phyloP scores from a whole-genome alignment of 2,113 vertebrate genomes.

The Buteo buteo region DNA sequence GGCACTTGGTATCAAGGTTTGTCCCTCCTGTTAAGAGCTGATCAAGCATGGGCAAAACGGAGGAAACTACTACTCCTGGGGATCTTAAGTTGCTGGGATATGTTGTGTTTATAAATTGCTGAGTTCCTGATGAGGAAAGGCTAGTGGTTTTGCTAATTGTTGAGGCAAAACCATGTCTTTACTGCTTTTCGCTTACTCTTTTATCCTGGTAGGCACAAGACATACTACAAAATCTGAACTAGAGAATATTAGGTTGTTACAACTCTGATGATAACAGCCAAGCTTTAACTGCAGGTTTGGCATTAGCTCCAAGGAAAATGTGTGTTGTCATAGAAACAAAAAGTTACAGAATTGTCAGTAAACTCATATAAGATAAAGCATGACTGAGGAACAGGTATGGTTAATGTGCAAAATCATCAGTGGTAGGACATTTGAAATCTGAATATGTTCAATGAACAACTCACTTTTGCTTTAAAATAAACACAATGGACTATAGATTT shows the following conservation, averaged over 20 bases:
- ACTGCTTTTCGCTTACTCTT: not conserved
- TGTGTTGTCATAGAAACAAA: not conserved
- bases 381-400: fast-evolving
- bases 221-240: not conserved
- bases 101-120: not conserved
- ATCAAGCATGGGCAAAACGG: not conserved
- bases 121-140: not conserved
- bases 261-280: not conserved
- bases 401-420: not conserved
- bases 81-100: not conserved
- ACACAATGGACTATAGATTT: not conserved
- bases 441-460: not conserved
- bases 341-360: not conserved
- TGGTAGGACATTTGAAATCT: not conserved
- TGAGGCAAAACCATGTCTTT: not conserved
- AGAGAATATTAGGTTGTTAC: not conserved
- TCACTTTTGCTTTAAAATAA: not conserved
- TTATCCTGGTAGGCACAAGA: not conserved
- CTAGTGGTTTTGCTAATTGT: not conserved
- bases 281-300: not conserved
- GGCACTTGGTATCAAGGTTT: not conserved
- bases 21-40: not conserved
- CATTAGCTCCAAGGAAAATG: not conserved
- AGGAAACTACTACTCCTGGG: not conserved
- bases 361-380: not conserved